A percentile compares a stretch with the other conserved stretches of the same genome.
Conservation (phyloP, 2,797 vertebrate species). For the Sebastes alutus region DNA sequence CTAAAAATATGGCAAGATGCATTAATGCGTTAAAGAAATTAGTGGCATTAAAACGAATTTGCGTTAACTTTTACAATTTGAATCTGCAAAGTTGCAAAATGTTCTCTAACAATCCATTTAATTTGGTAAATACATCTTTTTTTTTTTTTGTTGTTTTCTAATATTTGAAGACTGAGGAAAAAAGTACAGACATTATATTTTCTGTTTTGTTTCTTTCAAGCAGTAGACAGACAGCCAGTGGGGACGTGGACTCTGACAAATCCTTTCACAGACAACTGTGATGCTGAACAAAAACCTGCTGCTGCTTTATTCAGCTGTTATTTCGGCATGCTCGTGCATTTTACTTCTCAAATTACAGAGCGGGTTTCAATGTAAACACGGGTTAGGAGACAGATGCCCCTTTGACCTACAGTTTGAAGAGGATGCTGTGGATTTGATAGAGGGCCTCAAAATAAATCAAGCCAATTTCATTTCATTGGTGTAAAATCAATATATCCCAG, state of each 20-base stretch:
- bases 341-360: neutral
- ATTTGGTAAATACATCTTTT: neutral
- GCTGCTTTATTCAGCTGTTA: neutral
- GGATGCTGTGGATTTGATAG: constrained; percentile 51
- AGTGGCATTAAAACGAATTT: too few species aligned
- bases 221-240: neutral
- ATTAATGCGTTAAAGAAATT: too few species aligned
- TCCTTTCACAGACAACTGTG: neutral
- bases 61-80: too few species aligned
- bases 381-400: neutral
- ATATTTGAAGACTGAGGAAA: neutral
- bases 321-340: neutral
- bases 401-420: constrained; percentile 39
- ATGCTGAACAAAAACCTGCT: neutral
- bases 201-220: neutral
- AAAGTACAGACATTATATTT: neutral
- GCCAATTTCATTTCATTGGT: constrained; percentile 63
- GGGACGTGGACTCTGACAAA: neutral
- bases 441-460: constrained; percentile 58
- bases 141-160: neutral
- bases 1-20: too few species aligned
- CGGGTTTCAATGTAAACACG: neutral
- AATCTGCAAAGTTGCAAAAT: too few species aligned
- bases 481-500: constrained; percentile 62
- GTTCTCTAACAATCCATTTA: too few species aligned